phyloP scores from a whole-genome alignment of 2,797 vertebrate species.

The Harpagifer antarcticus region DNA sequence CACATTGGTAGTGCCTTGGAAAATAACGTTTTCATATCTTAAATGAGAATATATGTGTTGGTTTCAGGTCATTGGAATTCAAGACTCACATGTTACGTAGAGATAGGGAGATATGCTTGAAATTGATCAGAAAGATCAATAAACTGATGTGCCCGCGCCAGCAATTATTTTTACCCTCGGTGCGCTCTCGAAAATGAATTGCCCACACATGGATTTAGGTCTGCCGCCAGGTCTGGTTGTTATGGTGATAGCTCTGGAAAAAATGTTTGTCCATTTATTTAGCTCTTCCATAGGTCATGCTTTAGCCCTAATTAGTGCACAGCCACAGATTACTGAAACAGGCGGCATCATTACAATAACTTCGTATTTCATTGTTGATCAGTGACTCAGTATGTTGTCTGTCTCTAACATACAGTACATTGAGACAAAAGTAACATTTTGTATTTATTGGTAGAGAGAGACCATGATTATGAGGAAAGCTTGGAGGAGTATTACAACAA shows the following conservation, averaged over 20 bases:
- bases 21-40: too few species aligned
- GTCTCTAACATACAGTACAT: background rate
- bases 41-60: too few species aligned
- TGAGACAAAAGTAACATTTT: background rate
- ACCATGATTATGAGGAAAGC: background rate
- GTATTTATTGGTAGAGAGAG: background rate
- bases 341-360: background rate
- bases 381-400: background rate
- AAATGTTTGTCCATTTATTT: conserved; percentile 3
- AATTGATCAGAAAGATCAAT: too few species aligned
- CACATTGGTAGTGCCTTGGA: too few species aligned
- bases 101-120: too few species aligned
- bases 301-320: conserved; percentile 14
- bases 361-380: background rate
- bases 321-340: background rate
- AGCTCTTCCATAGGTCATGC: conserved; percentile 14
- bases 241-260: conserved; percentile 33
- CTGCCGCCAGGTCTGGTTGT: background rate
- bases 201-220: too few species aligned
- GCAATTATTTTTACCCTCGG: too few species aligned
- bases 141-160: too few species aligned
- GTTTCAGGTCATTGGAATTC: too few species aligned
- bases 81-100: too few species aligned
- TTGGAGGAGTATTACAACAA: conserved; percentile 1
- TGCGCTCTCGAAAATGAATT: too few species aligned